These are phyloP conservation scores for Agriotes lineatus DNA, from an alignment of 2,888 invertebrate genomes.

Conservation along the genomic window DNA sequence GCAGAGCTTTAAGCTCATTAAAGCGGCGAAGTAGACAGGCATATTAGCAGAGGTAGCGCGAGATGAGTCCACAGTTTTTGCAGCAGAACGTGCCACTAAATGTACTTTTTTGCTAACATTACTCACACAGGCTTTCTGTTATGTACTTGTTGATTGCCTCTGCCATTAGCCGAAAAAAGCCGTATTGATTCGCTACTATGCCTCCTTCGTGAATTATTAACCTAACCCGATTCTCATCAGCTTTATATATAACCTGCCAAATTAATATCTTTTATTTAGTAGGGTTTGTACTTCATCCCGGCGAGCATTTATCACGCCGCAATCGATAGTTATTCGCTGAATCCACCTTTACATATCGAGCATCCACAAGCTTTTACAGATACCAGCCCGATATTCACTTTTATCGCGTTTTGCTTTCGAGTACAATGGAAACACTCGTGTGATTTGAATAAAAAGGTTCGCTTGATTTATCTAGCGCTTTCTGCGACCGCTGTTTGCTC, in stretches of 20 bases:
- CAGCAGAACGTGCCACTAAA: constrained; percentile 26
- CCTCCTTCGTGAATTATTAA: constrained; percentile 32
- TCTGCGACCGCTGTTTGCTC: constrained; percentile 43
- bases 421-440: constrained; percentile 56
- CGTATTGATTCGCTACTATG: constrained; percentile 25
- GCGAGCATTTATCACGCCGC: constrained; percentile 48
- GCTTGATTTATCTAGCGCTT: constrained; percentile 56
- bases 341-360: constrained; percentile 55
- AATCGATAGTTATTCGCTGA: constrained; percentile 54
- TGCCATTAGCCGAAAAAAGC: constrained; percentile 32
- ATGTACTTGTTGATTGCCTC: constrained; percentile 42
- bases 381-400: constrained; percentile 55
- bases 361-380: constrained; percentile 53
- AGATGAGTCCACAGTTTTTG: constrained; percentile 27
- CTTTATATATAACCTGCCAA: constrained; percentile 27
- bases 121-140: constrained; percentile 36
- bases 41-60: constrained; percentile 20
- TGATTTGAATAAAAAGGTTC: constrained; percentile 59
- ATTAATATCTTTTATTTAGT: constrained; percentile 39
- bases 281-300: constrained; percentile 28
- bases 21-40: constrained; percentile 15
- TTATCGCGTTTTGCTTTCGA: constrained; percentile 56
- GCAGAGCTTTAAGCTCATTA: constrained; percentile 9
- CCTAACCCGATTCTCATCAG: constrained; percentile 17
- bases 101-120: constrained; percentile 36